These are phyloP conservation scores for Zoanthus gigantus DNA, from an alignment of 92 coral and sea anemone species.

Conservation along the genomic window DNA sequence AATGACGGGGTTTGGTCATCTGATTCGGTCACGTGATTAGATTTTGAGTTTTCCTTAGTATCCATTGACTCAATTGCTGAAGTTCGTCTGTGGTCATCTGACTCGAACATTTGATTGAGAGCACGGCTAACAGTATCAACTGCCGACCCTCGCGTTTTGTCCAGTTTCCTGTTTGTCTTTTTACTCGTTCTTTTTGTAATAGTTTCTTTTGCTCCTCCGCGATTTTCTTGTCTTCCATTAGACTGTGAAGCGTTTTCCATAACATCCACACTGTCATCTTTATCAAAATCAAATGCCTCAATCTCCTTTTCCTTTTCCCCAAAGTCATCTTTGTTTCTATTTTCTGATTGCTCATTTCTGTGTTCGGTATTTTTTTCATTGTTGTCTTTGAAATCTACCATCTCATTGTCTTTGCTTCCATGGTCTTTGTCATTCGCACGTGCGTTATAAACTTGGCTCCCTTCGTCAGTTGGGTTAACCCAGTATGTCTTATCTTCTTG, in stretches of 20 bases:
- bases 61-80: too few species aligned
- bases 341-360: background rate
- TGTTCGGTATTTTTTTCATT: conserved; percentile 4
- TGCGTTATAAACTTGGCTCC: background rate
- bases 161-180: background rate
- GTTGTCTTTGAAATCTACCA: background rate
- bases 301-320: background rate
- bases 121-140: background rate
- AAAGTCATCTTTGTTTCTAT: background rate
- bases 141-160: background rate
- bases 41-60: background rate
- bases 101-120: too few species aligned
- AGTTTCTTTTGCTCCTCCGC: background rate
- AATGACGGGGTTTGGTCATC: background rate
- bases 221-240: background rate
- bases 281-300: conserved; percentile 8
- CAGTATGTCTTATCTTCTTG: conserved; percentile 33
- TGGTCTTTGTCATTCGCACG: background rate
- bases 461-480: background rate
- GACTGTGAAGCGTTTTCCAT: background rate
- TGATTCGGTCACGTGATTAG: background rate
- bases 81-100: too few species aligned
- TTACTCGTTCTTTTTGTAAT: background rate
- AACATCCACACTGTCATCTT: background rate
- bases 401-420: background rate